These are phyloP conservation scores for Lysandra coridon DNA, from an alignment of 2,888 invertebrate species.

Conservation along the genomic window DNA sequence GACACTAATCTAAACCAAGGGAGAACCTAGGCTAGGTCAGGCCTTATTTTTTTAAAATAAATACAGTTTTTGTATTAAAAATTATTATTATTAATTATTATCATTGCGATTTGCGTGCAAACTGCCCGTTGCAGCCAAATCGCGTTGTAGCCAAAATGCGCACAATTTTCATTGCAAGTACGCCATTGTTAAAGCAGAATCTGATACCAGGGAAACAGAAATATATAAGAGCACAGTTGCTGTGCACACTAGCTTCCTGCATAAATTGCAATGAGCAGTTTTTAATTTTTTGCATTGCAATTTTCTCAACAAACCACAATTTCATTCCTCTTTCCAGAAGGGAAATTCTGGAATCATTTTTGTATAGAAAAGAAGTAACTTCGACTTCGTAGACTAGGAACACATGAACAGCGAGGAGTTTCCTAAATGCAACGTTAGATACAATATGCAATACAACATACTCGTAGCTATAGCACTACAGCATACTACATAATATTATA, in stretches of 20 bases:
- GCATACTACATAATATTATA: neutral
- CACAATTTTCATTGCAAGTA: neutral
- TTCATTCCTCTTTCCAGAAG: conserved; percentile 17
- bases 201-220: neutral
- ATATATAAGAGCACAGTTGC: neutral
- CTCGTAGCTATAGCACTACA: no score
- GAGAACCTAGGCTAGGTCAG: no score
- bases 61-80: no score
- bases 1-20: no score
- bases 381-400: conserved; percentile 29
- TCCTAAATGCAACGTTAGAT: neutral
- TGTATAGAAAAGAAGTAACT: conserved; percentile 17
- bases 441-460: neutral
- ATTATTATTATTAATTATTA: no score
- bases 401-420: conserved; percentile 19
- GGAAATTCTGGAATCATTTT: conserved; percentile 8
- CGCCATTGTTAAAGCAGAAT: neutral
- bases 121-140: no score
- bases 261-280: neutral
- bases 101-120: no score
- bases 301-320: neutral
- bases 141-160: no score
- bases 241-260: neutral
- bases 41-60: no score
- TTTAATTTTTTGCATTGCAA: neutral